A percentile compares a stretch with the other conserved stretches of the same genome.
Conservation (phyloP, 2,888 invertebrate species). For the Pachydiplax longipennis region DNA sequence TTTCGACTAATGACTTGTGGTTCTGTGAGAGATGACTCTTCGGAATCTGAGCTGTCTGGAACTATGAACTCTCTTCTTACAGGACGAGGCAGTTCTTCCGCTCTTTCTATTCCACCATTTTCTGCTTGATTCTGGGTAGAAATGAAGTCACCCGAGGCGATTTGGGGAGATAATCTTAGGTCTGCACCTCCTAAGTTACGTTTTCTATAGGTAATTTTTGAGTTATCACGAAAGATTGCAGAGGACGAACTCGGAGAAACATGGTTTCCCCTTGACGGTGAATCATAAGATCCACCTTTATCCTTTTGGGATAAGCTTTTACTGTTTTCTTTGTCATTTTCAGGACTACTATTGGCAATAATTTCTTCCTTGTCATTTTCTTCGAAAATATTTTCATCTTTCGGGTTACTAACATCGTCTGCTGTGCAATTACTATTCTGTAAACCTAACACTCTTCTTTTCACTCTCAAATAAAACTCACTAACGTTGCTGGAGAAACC, state of each 20-base stretch:
- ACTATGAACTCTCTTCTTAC: background rate
- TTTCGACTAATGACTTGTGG: background rate
- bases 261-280: too few relatives aligned
- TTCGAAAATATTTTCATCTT: background rate
- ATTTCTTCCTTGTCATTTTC: background rate
- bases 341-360: background rate
- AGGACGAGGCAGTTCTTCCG: background rate
- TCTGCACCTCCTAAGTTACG: too few relatives aligned
- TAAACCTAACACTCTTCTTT: slow-evolving; percentile 24
- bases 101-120: background rate
- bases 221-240: too few relatives aligned
- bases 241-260: too few relatives aligned
- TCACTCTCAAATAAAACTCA: slow-evolving; percentile 23
- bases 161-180: too few relatives aligned
- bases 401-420: background rate
- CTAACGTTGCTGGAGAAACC: background rate
- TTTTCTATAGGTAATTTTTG: too few relatives aligned
- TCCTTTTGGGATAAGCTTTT: background rate
- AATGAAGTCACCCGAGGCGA: too few relatives aligned
- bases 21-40: background rate
- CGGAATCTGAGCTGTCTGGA: background rate
- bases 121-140: background rate
- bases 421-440: background rate
- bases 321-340: background rate
- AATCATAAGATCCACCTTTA: too few relatives aligned